Base-by-base conservation (phyloP, 2,113 vertebrate species). In the Calypte anna region DNA sequence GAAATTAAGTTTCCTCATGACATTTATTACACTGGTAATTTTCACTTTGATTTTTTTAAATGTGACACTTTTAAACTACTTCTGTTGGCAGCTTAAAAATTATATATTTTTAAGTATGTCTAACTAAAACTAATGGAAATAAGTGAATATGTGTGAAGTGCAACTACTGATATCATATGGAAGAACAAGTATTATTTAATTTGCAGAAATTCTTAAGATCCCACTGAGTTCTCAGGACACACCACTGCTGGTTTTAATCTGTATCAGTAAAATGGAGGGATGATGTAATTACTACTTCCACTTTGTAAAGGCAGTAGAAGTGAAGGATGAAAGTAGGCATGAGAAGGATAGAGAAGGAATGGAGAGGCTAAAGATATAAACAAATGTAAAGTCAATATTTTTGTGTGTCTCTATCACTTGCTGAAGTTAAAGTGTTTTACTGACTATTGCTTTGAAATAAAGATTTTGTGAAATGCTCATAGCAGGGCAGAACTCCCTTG, bases 171-270 rank as follows among this genome's bases (percentile, higher is more conserved):
- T 94, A 92, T 36, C 22, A 51, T 53, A 57, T 80, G 82, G 68
- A 94, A 82, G 72, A 96, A 85, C 46, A 94, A 81, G 73, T 94
- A 93, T 87, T 96, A 97, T 97, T 96, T 94, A 95, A 97, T 97
- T 97, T 97, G 82, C 69, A 96, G 89, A 97, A 94, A 96, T 66
- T 94, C 66, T 96, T 97, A 94, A 95, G 81, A 95, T 88, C 91
- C 92, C 67, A 89, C 94, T 93, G 97, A 96, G 94, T 94, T 97
- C 94, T 93, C 94, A 91, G 95, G 92, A 94, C 12, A 80, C 85
- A 83, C 75, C 74, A 94, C 94, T 1, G 24, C 94, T 96, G 91
- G 53, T 92, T 96, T 97, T 97, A 97, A 96, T 96, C 95, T 97
- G 78, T 92, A 83, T 93, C 95, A 96, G 77, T 94, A 93, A 93